Base-by-base conservation (phyloP, 1,140 invertebrate genomes). In the Ericerus pela region DNA sequence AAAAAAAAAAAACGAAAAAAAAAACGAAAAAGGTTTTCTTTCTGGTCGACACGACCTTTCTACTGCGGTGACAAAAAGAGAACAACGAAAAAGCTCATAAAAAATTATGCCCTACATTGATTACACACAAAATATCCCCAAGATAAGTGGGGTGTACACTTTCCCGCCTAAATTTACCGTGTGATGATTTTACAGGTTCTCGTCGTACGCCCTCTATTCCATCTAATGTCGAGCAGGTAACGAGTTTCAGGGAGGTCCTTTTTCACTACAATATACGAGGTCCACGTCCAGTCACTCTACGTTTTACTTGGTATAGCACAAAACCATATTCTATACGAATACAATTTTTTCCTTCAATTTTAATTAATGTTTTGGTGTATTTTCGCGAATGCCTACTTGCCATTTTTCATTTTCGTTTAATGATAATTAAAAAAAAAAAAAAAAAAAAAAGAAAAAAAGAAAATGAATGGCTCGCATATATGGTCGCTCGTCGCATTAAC, bases 111-210 rank as follows among this genome's bases (percentile, higher is more conserved):
- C 20, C 22, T 24, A 47, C 26, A 38, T 47, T 14, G 41, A 18
- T 22, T 3, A 33, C 30, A 47, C 11, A 47, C 20, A 47, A 47
- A 47, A 47, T 24, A 47, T 47, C 26, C 20, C n/a, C 20, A 24
- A 47, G 26, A 47, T 47, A 47, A 47, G 41, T 47, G 41, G 41
- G 41, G 41, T 47, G n/a, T 47, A 47, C 14, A 47, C 4, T 47
- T 22, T 47, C 41, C 41, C 41, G 41, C 41, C 41, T 47, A 47
- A 47, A 47, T 47, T 47, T 47, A 24, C 41, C 41, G 41, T 24
- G 41, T 47, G 41, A 47, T 47, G 26, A 24, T 47, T 47, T 47
- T 47, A 47, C 41, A 47, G 41, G 41, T 47, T 47, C 41, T 47
- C 41, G 22, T 47, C 41, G 41, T 47, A 47, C 41, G 41, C 41